These are phyloP conservation scores for Dipodomys stephensi DNA, from an alignment of 2,113 vertebrate species.

Conservation along the genomic window DNA sequence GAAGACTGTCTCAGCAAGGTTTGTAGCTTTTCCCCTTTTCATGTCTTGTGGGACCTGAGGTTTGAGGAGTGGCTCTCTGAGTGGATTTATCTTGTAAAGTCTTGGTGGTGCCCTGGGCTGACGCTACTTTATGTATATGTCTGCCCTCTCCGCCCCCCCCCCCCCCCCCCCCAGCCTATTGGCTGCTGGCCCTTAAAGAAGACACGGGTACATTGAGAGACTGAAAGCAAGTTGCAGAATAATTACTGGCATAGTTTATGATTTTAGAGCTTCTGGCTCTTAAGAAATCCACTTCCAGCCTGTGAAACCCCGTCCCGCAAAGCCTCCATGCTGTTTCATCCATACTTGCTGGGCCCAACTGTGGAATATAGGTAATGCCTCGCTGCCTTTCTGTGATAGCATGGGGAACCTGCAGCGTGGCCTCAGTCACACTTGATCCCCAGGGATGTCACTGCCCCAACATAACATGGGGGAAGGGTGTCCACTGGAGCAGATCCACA, in stretches of 20 bases:
- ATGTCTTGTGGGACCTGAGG: conserved; percentile 16
- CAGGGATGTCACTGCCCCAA: neutral
- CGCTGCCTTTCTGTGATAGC: neutral
- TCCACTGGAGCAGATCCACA: neutral
- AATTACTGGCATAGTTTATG: neutral
- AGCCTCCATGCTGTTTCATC: neutral
- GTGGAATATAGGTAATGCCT: neutral
- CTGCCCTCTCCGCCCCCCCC: too few species aligned
- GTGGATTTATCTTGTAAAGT: neutral
- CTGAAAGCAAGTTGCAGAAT: neutral
- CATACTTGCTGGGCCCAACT: neutral
- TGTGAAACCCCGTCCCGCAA: neutral
- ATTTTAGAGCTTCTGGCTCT: neutral
- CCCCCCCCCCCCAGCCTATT: neutral
- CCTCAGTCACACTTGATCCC: neutral
- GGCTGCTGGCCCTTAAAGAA: conserved; percentile 12
- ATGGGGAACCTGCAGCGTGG: conserved; percentile 14
- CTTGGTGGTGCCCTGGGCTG: neutral
- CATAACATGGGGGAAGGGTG: neutral
- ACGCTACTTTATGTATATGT: neutral
- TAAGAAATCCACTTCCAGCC: neutral
- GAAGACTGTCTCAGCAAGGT: conserved; percentile 96
- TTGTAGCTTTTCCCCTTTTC: conserved; percentile 84
- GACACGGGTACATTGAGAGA: neutral
- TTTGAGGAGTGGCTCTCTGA: conserved; percentile 55